Evolutionary conservation across 2,888 invertebrate genomes (phyloP).

Genomic region (Cotesia congregata): DNA sequence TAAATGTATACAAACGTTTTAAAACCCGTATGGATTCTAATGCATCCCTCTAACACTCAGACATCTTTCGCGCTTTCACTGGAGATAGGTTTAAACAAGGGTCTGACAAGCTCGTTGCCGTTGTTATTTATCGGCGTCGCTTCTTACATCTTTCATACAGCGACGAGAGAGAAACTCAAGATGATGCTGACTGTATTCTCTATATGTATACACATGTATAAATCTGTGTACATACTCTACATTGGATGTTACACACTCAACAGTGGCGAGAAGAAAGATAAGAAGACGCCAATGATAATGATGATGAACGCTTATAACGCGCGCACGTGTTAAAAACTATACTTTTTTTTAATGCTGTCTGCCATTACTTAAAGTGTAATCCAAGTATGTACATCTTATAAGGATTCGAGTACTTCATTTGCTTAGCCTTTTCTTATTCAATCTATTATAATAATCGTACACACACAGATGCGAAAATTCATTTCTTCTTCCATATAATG

Average conservation of each 20-base stretch:
- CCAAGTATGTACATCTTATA: conserved; percentile 30
- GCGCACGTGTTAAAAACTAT: conserved; percentile 67
- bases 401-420: conserved; percentile 43
- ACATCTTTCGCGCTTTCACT: conserved; percentile 18
- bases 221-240: conserved; percentile 3
- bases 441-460: conserved; percentile 31
- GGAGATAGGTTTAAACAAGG: conserved; percentile 63
- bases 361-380: conserved; percentile 31
- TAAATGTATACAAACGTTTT: neutral
- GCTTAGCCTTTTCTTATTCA: conserved; percentile 42
- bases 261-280: conserved; percentile 34
- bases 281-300: conserved; percentile 36
- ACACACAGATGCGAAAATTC: conserved; percentile 26
- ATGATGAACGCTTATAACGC: conserved; percentile 51
- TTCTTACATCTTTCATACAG: conserved; percentile 67
- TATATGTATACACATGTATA: conserved; percentile 19
- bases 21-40: conserved; percentile 19
- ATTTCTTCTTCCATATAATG: conserved; percentile 47
- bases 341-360: conserved; percentile 60
- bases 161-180: conserved; percentile 55
- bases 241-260: conserved; percentile 46
- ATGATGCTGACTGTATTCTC: conserved; percentile 30
- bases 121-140: conserved; percentile 70
- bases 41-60: conserved; percentile 14
- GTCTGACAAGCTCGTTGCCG: conserved; percentile 70